phyloP scores from a whole-genome alignment of 2,113 vertebrate species.

The Amphiprion ocellaris region DNA sequence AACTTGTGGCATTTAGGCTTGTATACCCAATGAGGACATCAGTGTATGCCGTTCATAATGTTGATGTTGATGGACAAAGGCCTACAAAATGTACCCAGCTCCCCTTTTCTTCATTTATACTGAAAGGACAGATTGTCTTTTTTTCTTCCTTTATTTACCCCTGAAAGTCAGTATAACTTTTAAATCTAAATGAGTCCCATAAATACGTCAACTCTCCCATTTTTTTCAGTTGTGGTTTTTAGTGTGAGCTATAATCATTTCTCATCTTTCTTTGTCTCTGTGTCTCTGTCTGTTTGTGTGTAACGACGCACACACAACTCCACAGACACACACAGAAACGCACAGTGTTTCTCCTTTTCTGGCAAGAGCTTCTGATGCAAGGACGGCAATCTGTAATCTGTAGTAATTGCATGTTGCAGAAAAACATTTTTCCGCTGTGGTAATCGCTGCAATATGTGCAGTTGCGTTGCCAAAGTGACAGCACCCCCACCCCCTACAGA shows the following conservation, averaged over 20 bases:
- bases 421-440: conserved; percentile 89
- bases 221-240: conserved; percentile 81
- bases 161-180: conserved; percentile 72
- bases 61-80: conserved; percentile 63
- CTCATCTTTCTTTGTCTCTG: conserved; percentile 83
- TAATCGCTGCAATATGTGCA: conserved; percentile 89
- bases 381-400: conserved; percentile 88
- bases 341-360: conserved; percentile 79
- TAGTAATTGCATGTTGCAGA: conserved; percentile 90
- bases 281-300: conserved; percentile 76
- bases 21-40: conserved; percentile 31
- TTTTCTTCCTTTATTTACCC: conserved; percentile 73
- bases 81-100: conserved; percentile 36
- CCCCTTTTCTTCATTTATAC: conserved; percentile 40
- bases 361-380: conserved; percentile 84
- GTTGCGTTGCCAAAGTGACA: conserved; percentile 86
- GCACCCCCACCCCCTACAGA: conserved; percentile 78
- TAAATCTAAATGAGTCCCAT: conserved; percentile 79
- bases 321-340: conserved; percentile 69
- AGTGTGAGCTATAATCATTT: conserved; percentile 84
- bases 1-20: conserved; percentile 29
- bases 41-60: conserved; percentile 56
- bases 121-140: conserved; percentile 60
- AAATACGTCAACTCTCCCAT: conserved; percentile 78
- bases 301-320: conserved; percentile 53